Base-by-base conservation (phyloP, 2,113 vertebrate species). In the Marcusenius ussheri region DNA sequence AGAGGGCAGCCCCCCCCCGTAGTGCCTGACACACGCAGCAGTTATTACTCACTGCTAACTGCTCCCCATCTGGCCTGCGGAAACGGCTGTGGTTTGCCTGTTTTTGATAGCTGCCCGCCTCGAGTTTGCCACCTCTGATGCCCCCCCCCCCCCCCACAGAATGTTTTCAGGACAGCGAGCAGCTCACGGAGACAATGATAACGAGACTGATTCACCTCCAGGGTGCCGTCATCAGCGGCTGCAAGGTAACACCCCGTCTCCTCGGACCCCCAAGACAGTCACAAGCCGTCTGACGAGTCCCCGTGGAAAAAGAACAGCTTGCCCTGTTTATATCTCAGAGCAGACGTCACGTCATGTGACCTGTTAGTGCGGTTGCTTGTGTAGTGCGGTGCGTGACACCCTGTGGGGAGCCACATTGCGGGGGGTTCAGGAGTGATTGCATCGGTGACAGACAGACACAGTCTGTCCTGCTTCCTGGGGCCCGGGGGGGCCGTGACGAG, bases 151-250 rank as follows among this genome's bases (percentile, higher is more conserved):
- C 46, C 31, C 92, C 88, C 56, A 3, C 93, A 98, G 98, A 97
- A 49, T 95, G 95, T 92, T 96, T 99, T 66, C 95, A 95, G 89
- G 93, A 94, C 0, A 96, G 96, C 0, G 93, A 93, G 42, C 89
- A 89, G 66, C 94, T 99, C 92, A 96, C 97, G 0, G 96, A 97
- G 9, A 2, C 9, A 0, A 94, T 98, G 84, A 95, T 94, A n/a
- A 91, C 97, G 56, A 94, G 96, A 2, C 92, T 99, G 62, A 91
- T 98, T 91, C 97, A 99, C 91, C 96, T 99, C 80, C 97, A 97
- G 0, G 97, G 98, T 0, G 97, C 98, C 0, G 86, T 98, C 86
- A 96, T 98, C 62, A 97, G 97, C 0, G 98, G 97, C 90, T 96
- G 96, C 91, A 98, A 98, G 97, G 98, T 98, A 94, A 83, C 13